These are phyloP conservation scores for Neodontobutis hainanensis DNA, from an alignment of 2,113 vertebrate genomes.

Conservation along the genomic window DNA sequence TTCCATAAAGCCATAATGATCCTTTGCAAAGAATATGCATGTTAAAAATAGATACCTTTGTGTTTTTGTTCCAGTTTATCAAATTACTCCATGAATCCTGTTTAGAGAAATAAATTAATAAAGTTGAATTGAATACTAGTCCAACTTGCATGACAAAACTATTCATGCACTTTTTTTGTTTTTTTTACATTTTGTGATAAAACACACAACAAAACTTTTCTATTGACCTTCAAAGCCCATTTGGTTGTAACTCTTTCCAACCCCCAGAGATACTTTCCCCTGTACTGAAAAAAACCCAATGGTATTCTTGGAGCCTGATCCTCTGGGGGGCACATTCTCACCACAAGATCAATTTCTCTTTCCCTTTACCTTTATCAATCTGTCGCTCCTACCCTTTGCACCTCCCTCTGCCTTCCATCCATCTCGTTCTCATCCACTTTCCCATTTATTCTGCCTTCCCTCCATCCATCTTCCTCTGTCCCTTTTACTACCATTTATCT, in stretches of 20 bases:
- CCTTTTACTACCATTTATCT: constrained; percentile 54
- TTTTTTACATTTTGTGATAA: not conserved
- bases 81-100: too few relatives aligned
- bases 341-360: constrained; percentile 43
- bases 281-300: constrained; percentile 33
- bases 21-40: too few relatives aligned
- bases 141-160: not conserved
- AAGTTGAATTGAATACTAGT: too few relatives aligned
- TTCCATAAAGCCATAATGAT: too few relatives aligned
- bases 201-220: not conserved
- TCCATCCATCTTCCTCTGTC: constrained; percentile 51
- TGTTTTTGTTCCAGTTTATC: too few relatives aligned
- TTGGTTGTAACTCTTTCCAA: not conserved
- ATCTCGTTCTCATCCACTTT: constrained; percentile 31
- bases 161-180: not conserved
- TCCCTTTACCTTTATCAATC: constrained; percentile 56
- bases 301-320: constrained; percentile 34
- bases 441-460: constrained; percentile 43
- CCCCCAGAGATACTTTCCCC: constrained; percentile 11
- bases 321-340: constrained; percentile 40
- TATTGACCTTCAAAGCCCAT: constrained; percentile 15
- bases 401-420: constrained; percentile 26
- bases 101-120: too few relatives aligned
- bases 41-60: too few relatives aligned
- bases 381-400: constrained; percentile 31